Evolutionary conservation across 35 echinoderm and acorn worm genomes (phyloP).

Genomic region (Amphiura filiformis): DNA sequence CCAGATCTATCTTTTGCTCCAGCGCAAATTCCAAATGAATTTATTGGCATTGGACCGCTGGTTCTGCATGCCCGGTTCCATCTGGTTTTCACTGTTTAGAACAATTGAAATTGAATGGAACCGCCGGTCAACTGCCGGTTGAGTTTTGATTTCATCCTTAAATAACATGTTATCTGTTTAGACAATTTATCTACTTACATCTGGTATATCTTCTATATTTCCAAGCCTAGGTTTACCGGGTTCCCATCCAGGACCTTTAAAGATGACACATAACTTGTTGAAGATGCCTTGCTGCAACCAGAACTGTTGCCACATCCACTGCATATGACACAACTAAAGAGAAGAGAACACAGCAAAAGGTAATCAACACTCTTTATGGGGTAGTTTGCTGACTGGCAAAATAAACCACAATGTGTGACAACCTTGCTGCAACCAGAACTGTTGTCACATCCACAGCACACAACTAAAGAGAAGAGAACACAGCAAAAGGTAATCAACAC

Average conservation of each 20-base stretch:
- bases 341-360: background rate
- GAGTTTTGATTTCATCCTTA: too few relatives aligned
- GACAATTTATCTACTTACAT: slow-evolving; percentile 58
- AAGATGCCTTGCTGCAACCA: slow-evolving; percentile 63
- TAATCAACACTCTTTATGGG: too few relatives aligned
- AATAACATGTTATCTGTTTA: background rate
- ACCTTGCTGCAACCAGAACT: too few relatives aligned
- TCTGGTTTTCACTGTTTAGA: too few relatives aligned
- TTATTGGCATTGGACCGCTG: background rate
- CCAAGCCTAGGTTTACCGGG: slow-evolving; percentile 79
- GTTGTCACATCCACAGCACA: too few relatives aligned
- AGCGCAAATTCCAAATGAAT: background rate
- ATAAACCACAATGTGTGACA: too few relatives aligned
- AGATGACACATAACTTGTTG: slow-evolving; percentile 83
- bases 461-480: too few relatives aligned
- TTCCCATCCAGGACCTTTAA: slow-evolving; percentile 88
- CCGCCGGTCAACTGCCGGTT: too few relatives aligned
- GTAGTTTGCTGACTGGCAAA: too few relatives aligned
- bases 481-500: too few relatives aligned
- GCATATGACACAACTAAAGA: slow-evolving; percentile 70
- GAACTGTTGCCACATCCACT: slow-evolving; percentile 66
- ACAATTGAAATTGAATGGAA: too few relatives aligned
- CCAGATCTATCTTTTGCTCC: background rate
- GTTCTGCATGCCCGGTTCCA: background rate
- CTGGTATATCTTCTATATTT: slow-evolving; percentile 77